Evolutionary conservation across 2,888 invertebrate species (phyloP), one percentile per base, ranked within the genome.

Genomic region (Drosophila anomalata): DNA sequence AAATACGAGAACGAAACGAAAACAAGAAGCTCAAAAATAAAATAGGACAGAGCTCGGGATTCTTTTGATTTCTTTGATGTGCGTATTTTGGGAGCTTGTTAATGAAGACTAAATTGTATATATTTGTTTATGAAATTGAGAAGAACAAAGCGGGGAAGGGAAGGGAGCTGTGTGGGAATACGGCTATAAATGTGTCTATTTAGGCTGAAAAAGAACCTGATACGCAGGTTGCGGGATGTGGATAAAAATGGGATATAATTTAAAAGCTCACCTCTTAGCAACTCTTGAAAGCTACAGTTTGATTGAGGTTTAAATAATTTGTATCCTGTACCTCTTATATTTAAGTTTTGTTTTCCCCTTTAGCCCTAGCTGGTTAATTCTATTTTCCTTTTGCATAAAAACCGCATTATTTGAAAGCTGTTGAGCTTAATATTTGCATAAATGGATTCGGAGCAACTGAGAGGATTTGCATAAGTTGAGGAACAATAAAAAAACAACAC

Each of bases 61-160:
- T 52, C 44, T 20, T 55, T 53, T 52, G 50, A 69, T 52, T 69
- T 48, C 85, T 81, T 81, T 85, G 80, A 85, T 72, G 75, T 81
- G 71, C 39, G 47, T 53, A 65, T 81, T 81, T 85, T 77, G 65
- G 70, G 77, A 69, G 66, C 39, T 71, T 67, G 77, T 79, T 79
- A 82, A 53, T 48, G 76, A 72, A 67, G 63, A 36, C 56, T 59
- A 42, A 71, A 70, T 65, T 73, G 51, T 68, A 42, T 70, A 39
- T 65, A 70, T 65, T 70, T 77, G 61, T 65, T 54, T 62, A 58
- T 66, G 75, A 66, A 73, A 67, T 56, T 48, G 62, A 66, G 46
- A 66, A 51, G 26, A 12, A 57, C 14, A 14, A 50, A 59, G 42
- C 9, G 22, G 17, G 12, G 14, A 24, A 1, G 17, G 12, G 14